Base-by-base conservation (phyloP, 2,888 invertebrate species). In the Synanthedon myopaeformis region DNA sequence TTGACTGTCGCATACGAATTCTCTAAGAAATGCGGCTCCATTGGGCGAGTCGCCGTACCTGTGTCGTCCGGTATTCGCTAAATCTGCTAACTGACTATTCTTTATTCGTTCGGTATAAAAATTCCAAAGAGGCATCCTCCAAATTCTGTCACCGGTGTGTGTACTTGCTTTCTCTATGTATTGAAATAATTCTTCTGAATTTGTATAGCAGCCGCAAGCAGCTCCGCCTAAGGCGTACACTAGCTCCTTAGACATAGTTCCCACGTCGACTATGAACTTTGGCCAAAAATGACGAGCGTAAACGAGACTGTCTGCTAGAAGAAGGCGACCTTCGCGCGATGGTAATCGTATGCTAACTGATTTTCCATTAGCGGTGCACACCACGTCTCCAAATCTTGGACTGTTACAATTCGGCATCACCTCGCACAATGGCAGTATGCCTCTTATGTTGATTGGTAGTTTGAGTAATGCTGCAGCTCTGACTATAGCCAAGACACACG, bases 111-210 rank as follows among this genome's bases (percentile, higher is more conserved):
- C 87, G 52, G 84, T 90, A 72, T 92, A 95, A 69, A 91, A 91
- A 52, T 90, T 88, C 90, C 93, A 94, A 17, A 96, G 74, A 0
- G 96, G 96, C 89, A 96, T 91, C 51, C 94, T 85, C 95, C 96
- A 96, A 1, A 96, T 89, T 23, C 95, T 81, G 71, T 96, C 96
- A 0, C 95, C 96, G 0, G 94, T 92, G 57, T 90, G 89, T 65
- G 89, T 84, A 51, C 93, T 92, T 6, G 95, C 94, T 59, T 90
- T 80, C 61, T 92, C 89, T 62, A 94, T 80, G 58, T 89, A 89
- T 56, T 90, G 82, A 90, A 91, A 95, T 12, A 94, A 70, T 10
- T 90, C 88, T 52, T 91, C 91, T 0, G 91, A 92, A 65, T 93
- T 94, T n/a, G 92, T 90, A 69, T 92, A 95, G 12, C 92, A 92